A percentile compares a stretch with the other conserved stretches of the same genome.
phyloP scores from a whole-genome alignment of 2,888 invertebrate species.

The Hirudinaria manillensis region DNA sequence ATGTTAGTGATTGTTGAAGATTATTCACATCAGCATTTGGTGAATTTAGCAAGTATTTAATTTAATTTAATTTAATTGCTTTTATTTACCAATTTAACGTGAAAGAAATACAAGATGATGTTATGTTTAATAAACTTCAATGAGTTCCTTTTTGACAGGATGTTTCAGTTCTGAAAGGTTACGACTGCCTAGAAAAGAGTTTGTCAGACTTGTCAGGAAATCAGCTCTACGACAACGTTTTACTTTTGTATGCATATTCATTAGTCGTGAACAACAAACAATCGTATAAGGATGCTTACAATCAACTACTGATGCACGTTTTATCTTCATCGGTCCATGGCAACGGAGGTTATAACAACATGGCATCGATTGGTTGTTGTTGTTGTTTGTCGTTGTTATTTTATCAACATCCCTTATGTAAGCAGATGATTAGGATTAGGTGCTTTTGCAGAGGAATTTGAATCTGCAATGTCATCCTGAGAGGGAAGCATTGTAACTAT shows the following conservation, averaged over 20 bases:
- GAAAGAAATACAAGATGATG: neutral
- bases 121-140: neutral
- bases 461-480: too few relatives aligned
- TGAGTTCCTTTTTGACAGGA: neutral
- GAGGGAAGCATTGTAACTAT: too few relatives aligned
- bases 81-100: neutral
- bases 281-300: slow-evolving; percentile 3
- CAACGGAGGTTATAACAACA: neutral
- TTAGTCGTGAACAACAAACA: neutral
- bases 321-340: neutral
- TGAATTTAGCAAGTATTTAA: neutral
- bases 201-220: neutral
- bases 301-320: neutral
- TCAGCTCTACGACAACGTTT: neutral
- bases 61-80: neutral
- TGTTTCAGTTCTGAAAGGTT: neutral
- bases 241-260: neutral
- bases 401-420: too few relatives aligned
- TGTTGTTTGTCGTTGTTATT: too few relatives aligned
- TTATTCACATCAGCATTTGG: too few relatives aligned
- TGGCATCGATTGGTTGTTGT: neutral
- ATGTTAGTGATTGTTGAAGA: slow-evolving; percentile 6
- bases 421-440: too few relatives aligned
- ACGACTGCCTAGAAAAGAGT: neutral
- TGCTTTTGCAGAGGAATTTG: too few relatives aligned